phyloP scores from a whole-genome alignment of 2,113 vertebrate species.

The Manacus vitellinus region DNA sequence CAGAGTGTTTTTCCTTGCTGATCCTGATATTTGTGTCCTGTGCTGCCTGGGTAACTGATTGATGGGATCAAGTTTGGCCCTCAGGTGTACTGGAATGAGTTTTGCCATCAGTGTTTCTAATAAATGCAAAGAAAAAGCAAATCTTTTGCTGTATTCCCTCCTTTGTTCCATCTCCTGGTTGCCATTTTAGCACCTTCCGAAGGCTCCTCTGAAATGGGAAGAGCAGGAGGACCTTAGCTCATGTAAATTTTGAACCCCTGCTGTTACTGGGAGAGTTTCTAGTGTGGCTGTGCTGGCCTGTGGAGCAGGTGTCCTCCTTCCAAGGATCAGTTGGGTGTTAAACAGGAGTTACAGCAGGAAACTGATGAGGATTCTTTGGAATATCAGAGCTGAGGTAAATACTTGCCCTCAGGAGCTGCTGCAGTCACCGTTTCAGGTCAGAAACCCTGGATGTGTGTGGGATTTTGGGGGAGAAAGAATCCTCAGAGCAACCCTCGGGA shows the following conservation, averaged over 20 bases:
- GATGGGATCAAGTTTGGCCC: not conserved
- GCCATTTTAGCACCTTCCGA: not conserved
- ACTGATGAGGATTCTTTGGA: not conserved
- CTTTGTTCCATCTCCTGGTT: fast-evolving
- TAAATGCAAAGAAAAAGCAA: not conserved
- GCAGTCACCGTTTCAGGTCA: fast-evolving
- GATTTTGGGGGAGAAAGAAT: not conserved
- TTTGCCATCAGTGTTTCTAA: not conserved
- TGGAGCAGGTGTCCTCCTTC: not conserved
- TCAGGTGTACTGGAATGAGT: not conserved
- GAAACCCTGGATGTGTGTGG: not conserved
- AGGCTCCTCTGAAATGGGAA: not conserved
- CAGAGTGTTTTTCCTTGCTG: not conserved
- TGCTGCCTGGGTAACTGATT: not conserved
- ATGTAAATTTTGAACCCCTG: fast-evolving
- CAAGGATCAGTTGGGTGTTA: fast-evolving
- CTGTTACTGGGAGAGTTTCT: fast-evolving
- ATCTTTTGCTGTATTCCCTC: not conserved
- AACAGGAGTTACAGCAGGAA: not conserved
- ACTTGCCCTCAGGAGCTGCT: fast-evolving
- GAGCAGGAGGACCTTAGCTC: not conserved
- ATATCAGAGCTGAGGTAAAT: not conserved
- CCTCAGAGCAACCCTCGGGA: not conserved
- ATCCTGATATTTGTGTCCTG: not conserved
- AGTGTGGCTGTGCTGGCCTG: fast-evolving